Evolutionary conservation across 2,888 invertebrate species (phyloP), one percentile per base, ranked within the genome.

Genomic region (Parthenolecanium corni): DNA sequence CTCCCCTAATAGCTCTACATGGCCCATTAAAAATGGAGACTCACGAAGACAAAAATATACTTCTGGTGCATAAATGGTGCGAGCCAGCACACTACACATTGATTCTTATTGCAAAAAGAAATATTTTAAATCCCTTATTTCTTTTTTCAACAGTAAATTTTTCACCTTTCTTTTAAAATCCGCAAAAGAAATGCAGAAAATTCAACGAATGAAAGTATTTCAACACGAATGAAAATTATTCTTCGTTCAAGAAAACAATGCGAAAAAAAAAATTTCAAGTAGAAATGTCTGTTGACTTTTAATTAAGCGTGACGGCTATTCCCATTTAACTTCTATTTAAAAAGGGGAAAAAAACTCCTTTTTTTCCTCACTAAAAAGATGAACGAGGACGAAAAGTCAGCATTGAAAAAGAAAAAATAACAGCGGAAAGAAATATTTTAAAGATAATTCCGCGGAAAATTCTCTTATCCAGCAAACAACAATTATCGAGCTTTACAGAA

Each of bases 281-380:
- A 56, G 42, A 44, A 56, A 56, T 44, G 56, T 42, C 56, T 42
- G 56, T 56, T 56, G 56, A 56, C 56, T 56, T 56, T 56, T 56
- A 56, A 56, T 56, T 56, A 40, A 56, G 56, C 56, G 56, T 42
- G 56, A 56, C 56, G 56, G 56, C 56, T 56, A 56, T 24, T 56
- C 56, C 56, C 44, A 56, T 56, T 56, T 42, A 56, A 56, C 42
- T 56, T 56, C 44, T 42, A 56, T 56, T 56, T 56, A 56, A 56
- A 56, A 54, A 44, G 23, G 38, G 40, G 25, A 56, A 25, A 42
- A 44, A 56, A 24, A 42, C 24, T 38, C 9, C n/a, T n/a, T n/a
- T 40, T 40, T 53, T 53, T 53, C 18, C 18, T 18, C 14, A n/a
- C 11, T 6, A 38, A 14, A 42, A 18, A 14, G 44, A 56, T 56